These are phyloP conservation scores for Rugalucina vietnamica DNA, from an alignment of 2,888 invertebrate species.

Conservation along the genomic window DNA sequence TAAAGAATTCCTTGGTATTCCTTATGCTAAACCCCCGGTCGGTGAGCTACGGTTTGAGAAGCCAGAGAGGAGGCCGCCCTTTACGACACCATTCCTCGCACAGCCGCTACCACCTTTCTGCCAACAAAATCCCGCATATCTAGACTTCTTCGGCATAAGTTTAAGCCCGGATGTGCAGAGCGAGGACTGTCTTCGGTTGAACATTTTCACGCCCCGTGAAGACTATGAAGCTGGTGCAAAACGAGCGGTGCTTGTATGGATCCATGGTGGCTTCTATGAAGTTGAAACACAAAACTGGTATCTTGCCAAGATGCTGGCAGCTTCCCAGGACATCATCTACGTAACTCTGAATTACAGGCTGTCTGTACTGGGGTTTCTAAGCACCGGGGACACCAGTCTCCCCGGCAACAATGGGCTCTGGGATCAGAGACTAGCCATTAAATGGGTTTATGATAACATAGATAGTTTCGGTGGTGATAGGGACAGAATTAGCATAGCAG, in stretches of 20 bases:
- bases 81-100: slow-evolving; percentile 35
- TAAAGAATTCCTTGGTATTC: slow-evolving; percentile 56
- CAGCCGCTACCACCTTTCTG: slow-evolving; percentile 39
- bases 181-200: slow-evolving; percentile 66
- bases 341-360: slow-evolving; percentile 68
- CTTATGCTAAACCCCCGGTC: slow-evolving; percentile 59
- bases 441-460: slow-evolving; percentile 82
- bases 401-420: slow-evolving; percentile 89
- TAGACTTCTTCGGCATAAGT: slow-evolving; percentile 26
- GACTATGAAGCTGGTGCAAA: not conserved
- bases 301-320: slow-evolving; percentile 45
- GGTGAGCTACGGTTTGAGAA: slow-evolving; percentile 53
- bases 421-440: slow-evolving; percentile 95
- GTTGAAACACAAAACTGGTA: slow-evolving; percentile 51
- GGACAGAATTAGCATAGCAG: slow-evolving; percentile 95
- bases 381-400: slow-evolving; percentile 49
- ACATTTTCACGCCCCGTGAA: slow-evolving; percentile 56
- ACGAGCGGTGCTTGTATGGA: slow-evolving; percentile 50
- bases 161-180: slow-evolving; percentile 21
- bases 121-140: slow-evolving; percentile 25
- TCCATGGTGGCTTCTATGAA: slow-evolving; percentile 56
- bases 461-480: slow-evolving; percentile 88
- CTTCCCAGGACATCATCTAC: slow-evolving; percentile 45
- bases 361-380: slow-evolving; percentile 67
- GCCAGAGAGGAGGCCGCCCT: slow-evolving; percentile 25